Evolutionary conservation across 30 jellyfish, hydroid and myxozoan species (phyloP).

Genomic region (Aurelia sp.): DNA sequence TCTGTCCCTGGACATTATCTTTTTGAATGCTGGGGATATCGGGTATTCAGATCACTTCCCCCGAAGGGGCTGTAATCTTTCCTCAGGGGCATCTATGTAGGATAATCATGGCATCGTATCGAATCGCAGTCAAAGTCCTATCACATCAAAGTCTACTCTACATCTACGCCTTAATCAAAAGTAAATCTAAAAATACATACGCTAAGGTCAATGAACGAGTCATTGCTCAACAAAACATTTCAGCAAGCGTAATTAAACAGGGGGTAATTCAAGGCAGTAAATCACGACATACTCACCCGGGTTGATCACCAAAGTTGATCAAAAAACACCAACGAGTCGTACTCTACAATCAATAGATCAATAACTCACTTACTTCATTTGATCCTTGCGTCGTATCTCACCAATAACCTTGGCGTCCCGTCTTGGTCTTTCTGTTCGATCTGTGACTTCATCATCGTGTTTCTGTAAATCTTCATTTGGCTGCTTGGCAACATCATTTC

Average conservation of each 20-base stretch:
- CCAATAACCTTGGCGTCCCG: constrained; percentile 28
- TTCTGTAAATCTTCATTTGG: background rate
- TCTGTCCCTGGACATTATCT: too few species aligned
- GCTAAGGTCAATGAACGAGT: too few species aligned
- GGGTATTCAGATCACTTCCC: too few species aligned
- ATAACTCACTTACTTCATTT: background rate
- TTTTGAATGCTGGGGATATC: too few species aligned
- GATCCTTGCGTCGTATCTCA: constrained; percentile 9
- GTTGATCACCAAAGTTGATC: constrained; percentile 22
- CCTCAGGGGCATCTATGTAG: too few species aligned
- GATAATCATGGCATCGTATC: too few species aligned
- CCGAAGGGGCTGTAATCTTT: too few species aligned
- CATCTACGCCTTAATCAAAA: too few species aligned
- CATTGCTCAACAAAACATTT: background rate
- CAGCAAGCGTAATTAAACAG: too few species aligned
- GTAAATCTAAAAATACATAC: too few species aligned
- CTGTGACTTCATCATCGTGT: constrained; percentile 4
- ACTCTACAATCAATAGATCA: background rate
- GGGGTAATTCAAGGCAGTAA: background rate
- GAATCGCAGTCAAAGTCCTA: too few species aligned
- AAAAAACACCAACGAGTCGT: background rate
- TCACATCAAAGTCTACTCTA: too few species aligned
- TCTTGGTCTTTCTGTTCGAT: constrained; percentile 32
- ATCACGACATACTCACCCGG: constrained; percentile 46
- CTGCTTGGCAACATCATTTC: constrained; percentile 34